Evolutionary conservation across 1,140 invertebrate species (phyloP).

Genomic region (Lordiphosa collinella): DNA sequence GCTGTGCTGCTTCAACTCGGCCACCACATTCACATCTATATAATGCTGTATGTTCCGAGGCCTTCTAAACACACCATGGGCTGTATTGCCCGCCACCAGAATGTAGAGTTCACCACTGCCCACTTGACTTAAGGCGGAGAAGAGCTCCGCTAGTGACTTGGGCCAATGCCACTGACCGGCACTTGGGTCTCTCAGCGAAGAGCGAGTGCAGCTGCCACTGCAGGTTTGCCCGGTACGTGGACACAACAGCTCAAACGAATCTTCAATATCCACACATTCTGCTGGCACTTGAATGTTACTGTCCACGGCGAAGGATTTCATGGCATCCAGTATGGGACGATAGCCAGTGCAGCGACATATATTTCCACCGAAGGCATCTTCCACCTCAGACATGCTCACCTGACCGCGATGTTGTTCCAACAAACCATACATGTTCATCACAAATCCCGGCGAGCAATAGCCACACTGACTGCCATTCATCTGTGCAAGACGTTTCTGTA

Average conservation of each 20-base stretch:
- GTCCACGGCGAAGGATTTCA: constrained; percentile 87
- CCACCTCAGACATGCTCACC: constrained; percentile 85
- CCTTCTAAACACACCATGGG: constrained; percentile 83
- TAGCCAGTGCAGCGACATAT: constrained; percentile 94
- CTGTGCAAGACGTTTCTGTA: constrained; percentile 85
- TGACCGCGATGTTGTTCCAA: constrained; percentile 80
- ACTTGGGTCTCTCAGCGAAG: constrained; percentile 64
- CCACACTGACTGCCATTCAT: constrained; percentile 90
- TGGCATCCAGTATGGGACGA: constrained; percentile 91
- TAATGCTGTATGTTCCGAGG: constrained; percentile 81
- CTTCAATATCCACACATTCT: constrained; percentile 66
- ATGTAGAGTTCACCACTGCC: constrained; percentile 78
- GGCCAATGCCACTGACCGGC: constrained; percentile 64
- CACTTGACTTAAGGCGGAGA: constrained; percentile 81
- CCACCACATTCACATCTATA: constrained; percentile 83
- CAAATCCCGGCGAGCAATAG: constrained; percentile 90
- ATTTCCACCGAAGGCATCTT: constrained; percentile 90
- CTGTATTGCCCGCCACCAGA: constrained; percentile 82
- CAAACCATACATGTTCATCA: constrained; percentile 91
- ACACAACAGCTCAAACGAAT: constrained; percentile 47
- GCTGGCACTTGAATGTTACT: constrained; percentile 83
- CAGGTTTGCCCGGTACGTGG: constrained; percentile 49
- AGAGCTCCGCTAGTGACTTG: constrained; percentile 81
- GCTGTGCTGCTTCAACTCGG: constrained; percentile 82
- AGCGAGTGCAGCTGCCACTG: constrained; percentile 51